phyloP scores from a whole-genome alignment of 1,140 invertebrate genomes.

The Hypsibius dujardini region DNA sequence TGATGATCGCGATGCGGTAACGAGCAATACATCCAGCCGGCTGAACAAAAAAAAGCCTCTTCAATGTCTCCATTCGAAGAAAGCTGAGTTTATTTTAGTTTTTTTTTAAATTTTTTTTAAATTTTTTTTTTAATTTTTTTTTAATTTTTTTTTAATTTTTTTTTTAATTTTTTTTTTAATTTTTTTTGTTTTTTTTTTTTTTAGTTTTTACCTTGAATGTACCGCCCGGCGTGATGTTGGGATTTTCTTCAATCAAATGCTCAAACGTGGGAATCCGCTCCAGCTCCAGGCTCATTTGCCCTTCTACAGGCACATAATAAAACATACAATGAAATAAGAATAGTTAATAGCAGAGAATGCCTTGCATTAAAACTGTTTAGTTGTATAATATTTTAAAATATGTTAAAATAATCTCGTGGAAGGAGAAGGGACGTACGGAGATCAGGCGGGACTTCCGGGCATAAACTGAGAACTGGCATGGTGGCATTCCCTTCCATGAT shows the following conservation, averaged over 20 bases:
- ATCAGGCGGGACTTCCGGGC: constrained; percentile 25
- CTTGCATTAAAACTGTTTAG: constrained; percentile 3
- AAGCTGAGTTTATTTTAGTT: too few species aligned
- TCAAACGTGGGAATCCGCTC: constrained; percentile 11
- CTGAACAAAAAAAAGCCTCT: too few species aligned
- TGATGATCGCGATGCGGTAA: constrained; percentile 33
- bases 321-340: constrained; percentile 15
- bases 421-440: constrained; percentile 24
- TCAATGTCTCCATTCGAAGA: too few species aligned
- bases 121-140: too few species aligned
- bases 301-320: constrained; percentile 3
- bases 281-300: constrained; percentile 17
- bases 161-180: too few species aligned
- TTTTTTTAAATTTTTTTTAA: too few species aligned
- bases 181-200: too few species aligned
- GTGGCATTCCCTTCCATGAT: too few species aligned
- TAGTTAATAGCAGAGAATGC: not conserved
- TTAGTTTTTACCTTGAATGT: too few species aligned
- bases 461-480: too few species aligned
- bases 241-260: not conserved
- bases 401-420: too few species aligned
- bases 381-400: not conserved
- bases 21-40: constrained; percentile 22
- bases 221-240: constrained; percentile 7
- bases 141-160: too few species aligned